A percentile compares a stretch with the other conserved stretches of the same genome.
phyloP scores from a whole-genome alignment of 37 sponge, comb jelly and placozoan genomes.

The Sycon ciliatum region DNA sequence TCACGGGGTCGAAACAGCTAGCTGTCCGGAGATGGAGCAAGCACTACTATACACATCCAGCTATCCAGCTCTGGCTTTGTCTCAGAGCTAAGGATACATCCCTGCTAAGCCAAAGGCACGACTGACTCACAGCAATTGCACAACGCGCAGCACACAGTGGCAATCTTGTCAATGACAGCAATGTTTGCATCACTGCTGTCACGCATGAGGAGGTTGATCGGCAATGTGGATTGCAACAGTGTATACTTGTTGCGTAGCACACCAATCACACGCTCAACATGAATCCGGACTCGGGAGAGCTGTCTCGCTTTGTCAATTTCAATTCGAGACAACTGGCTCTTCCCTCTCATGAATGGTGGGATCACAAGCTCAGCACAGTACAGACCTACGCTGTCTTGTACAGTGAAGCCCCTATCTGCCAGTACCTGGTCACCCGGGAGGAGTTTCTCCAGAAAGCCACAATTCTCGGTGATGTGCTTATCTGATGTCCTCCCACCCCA shows the following conservation, averaged over 20 bases:
- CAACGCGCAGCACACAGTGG: too few species aligned
- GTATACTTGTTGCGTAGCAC: slow-evolving; percentile 32
- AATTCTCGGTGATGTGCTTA: slow-evolving; percentile 23
- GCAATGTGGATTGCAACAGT: too few species aligned
- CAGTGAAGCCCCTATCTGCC: slow-evolving; percentile 21
- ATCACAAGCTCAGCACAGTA: slow-evolving; percentile 30
- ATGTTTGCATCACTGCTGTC: too few species aligned
- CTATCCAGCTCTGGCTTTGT: too few species aligned
- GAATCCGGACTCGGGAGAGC: slow-evolving; percentile 32
- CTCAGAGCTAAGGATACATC: too few species aligned
- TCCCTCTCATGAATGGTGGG: slow-evolving; percentile 24
- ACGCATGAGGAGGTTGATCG: too few species aligned
- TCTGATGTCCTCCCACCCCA: slow-evolving; percentile 36
- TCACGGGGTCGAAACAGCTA: too few species aligned
- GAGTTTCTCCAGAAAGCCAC: slow-evolving; percentile 17
- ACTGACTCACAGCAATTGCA: too few species aligned
- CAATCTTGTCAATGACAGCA: too few species aligned
- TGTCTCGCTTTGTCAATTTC: slow-evolving; percentile 36
- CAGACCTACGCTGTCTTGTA: slow-evolving; percentile 21
- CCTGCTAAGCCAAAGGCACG: too few species aligned
- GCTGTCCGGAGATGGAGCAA: too few species aligned
- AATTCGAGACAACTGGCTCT: slow-evolving; percentile 2
- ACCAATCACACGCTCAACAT: slow-evolving; percentile 48
- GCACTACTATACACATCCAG: too few species aligned
- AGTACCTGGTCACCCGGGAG: slow-evolving; percentile 12